Evolutionary conservation across 2,888 invertebrate genomes (phyloP).

Genomic region (Labia minor): DNA sequence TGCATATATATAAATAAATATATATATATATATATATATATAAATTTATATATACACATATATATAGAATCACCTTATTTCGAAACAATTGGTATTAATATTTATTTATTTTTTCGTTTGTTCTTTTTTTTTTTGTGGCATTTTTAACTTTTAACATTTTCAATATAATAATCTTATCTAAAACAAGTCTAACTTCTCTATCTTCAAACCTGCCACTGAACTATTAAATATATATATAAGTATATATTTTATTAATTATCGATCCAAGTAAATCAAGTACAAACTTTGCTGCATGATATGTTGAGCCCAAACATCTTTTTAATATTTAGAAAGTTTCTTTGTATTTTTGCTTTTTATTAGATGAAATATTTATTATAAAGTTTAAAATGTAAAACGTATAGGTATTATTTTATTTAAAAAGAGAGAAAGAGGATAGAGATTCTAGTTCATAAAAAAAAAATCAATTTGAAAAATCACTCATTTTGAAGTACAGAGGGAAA

Average conservation of each 20-base stretch:
- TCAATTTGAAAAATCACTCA: not conserved
- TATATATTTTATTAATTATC: not conserved
- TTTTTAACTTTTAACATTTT: not conserved
- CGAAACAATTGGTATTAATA: not conserved
- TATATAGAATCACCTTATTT: not conserved
- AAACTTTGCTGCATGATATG: not conserved
- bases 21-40: not conserved
- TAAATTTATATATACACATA: not conserved
- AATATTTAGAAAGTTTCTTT: not conserved
- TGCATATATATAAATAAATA: not conserved
- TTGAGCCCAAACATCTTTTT: not conserved
- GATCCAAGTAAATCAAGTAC: not conserved
- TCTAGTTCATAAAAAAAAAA: not conserved
- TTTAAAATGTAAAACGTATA: not conserved
- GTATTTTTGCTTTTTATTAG: not conserved
- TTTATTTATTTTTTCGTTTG: too few species aligned
- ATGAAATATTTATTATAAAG: not conserved
- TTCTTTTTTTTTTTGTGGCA: constrained; percentile 1
- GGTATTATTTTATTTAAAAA: not conserved
- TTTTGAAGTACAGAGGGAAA: not conserved
- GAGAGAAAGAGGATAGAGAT: not conserved
- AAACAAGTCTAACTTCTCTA: constrained; percentile 1
- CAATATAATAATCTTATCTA: not conserved
- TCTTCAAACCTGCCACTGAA: constrained; percentile 13
- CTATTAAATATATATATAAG: too few species aligned